Evolutionary conservation across 2,113 vertebrate genomes (phyloP), one percentile per base, ranked within the genome.

Genomic region (Polypterus bichir): DNA sequence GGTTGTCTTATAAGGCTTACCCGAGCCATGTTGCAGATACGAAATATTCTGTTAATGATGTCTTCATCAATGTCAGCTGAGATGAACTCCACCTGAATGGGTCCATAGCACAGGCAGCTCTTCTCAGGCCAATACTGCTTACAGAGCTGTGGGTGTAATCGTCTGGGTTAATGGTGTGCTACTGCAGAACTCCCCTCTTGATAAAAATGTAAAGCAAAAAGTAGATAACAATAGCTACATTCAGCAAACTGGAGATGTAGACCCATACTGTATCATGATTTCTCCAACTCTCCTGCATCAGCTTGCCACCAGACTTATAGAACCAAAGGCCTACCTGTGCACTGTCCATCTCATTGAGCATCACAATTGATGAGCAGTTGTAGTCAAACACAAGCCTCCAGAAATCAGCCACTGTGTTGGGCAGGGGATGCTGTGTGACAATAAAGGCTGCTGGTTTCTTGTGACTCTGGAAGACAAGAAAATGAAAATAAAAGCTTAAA

Each of bases 61-160:
- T 98, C 94, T 48, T 97, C 94, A 2, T 97, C 93, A 0, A 97
- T 97, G 76, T 97, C 94, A 7, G 94, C 94, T 0, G 95, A 98
- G 68, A 98, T 93, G 64, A 97, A 97, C 76, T 98, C 95, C 48
- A 97, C 95, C 57, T 98, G 95, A 71, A 98, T 91, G 1, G 95
- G 95, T 1, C 95, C 95, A 0, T 98, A 98, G 66, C 93, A 96
- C 49, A 92, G 92, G 0, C 92, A 93, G 0, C 89, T 94, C 74
- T 98, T 97, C 81, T 97, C 95, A 0, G 95, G 95, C 95, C 95
- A 98, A 79, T 98, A 98, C 80, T 98, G 94, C 89, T 95, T 93
- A 74, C 94, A 97, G 57, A 97, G 83, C 95, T 97, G 62, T 5
- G 47, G 6, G 27, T 27, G 27, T 27, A 27, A 27, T 27, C 3